phyloP scores from a whole-genome alignment of 2,888 invertebrate species.

The Agrotis clavis region DNA sequence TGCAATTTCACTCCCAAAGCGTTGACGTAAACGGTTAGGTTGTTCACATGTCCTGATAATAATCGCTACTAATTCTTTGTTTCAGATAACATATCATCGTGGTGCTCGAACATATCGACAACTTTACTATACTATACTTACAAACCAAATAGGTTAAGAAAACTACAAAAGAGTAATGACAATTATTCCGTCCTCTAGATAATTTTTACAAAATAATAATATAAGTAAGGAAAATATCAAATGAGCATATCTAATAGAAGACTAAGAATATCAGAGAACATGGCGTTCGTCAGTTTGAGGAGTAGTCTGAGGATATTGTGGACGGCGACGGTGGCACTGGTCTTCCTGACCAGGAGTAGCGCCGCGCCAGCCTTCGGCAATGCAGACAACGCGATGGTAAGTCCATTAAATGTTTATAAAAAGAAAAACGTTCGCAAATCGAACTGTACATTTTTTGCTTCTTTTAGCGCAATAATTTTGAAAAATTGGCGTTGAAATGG shows the following conservation, averaged over 20 bases:
- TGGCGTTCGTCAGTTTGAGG: conserved; percentile 81
- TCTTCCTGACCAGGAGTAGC: conserved; percentile 81
- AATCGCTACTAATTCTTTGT: conserved; percentile 72
- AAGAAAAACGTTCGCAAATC: conserved; percentile 47
- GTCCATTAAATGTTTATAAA: conserved; percentile 61
- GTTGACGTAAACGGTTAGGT: conserved; percentile 10
- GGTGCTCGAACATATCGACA: conserved; percentile 76
- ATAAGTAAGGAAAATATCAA: conserved; percentile 74
- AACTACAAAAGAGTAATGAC: conserved; percentile 77
- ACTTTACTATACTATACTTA: conserved; percentile 72
- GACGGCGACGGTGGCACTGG: conserved; percentile 77
- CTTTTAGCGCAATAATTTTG: conserved; percentile 38
- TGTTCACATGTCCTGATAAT: conserved; percentile 44
- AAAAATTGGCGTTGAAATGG: conserved; percentile 58
- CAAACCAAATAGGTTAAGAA: conserved; percentile 73
- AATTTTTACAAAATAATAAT: conserved; percentile 77
- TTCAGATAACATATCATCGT: conserved; percentile 80
- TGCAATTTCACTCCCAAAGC: conserved; percentile 20
- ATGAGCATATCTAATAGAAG: conserved; percentile 80
- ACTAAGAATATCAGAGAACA: conserved; percentile 73
- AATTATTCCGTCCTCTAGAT: conserved; percentile 75
- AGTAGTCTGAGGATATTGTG: conserved; percentile 83
- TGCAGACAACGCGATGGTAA: conserved; percentile 88
- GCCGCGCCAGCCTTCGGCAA: conserved; percentile 86
- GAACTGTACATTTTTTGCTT: conserved; percentile 39